Evolutionary conservation across 1,140 invertebrate species (phyloP), one percentile per base, ranked within the genome.

Genomic region (Helicoverpa armigera): DNA sequence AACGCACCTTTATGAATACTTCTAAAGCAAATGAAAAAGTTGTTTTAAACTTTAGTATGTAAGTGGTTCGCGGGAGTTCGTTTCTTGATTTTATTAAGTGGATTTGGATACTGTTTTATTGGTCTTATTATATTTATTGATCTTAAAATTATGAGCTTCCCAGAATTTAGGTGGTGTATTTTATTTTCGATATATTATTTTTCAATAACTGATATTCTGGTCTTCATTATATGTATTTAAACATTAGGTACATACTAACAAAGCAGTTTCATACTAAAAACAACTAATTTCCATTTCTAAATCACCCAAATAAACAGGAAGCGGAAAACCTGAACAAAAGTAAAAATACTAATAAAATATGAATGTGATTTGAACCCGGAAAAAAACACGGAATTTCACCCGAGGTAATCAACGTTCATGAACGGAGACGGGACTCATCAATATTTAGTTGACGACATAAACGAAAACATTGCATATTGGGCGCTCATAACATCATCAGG

Each of bases 291-390:
- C 23, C 65, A 50, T 7, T 43, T 18, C n/a, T 16, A 16, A 50
- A 69, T 23, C 48, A 69, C 16, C 11, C 61, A 35, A 35, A 63
- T 3, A 63, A 18, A 23, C 4, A 11, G 3, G 43, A 5, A 51
- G 51, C 12, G 29, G 23, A 23, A 23, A 69, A 69, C 9, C 16
- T 23, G 23, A 18, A 51, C 18, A 69, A 69, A 50, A 12, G 12
- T 16, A 69, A 2, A 69, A 51, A 23, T 69, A 14, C 23, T 51
- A 50, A 50, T 69, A 69, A 69, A 69, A 51, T 69, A 69, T 69
- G 43, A 69, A 69, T 69, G 16, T 69, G 65, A 69, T 69, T 69
- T 11, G 9, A 69, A 50, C 50, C 7, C 43, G 65, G 16, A 69
- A 69, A 67, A 69, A 51, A 69, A 23, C 43, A 69, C 16, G 16